Conservation (phyloP, 2,797 vertebrate species). For the Lacerta agilis region DNA sequence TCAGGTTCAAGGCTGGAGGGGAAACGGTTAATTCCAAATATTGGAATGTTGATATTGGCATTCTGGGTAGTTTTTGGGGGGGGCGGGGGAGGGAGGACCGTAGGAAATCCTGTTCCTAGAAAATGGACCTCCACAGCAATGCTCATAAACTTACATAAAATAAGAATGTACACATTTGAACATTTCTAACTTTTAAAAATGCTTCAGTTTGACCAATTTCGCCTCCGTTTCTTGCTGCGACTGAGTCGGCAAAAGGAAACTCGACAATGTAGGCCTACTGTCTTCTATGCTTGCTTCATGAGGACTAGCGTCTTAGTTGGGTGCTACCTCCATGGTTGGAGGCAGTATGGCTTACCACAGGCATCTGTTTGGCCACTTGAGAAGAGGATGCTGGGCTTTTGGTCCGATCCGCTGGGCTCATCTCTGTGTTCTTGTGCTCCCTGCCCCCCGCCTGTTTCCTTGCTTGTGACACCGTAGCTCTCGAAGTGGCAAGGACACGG, state of each 20-base stretch:
- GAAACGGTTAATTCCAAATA: background rate
- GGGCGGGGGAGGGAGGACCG: no score
- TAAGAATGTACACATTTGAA: background rate
- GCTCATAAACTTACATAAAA: background rate
- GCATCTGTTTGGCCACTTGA: no score
- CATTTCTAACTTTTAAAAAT: background rate
- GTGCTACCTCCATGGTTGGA: no score
- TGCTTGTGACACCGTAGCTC: background rate
- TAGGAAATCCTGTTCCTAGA: background rate
- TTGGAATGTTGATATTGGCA: background rate
- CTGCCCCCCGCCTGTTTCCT: background rate
- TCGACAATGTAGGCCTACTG: background rate
- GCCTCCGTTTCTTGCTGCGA: background rate
- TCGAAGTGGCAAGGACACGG: background rate
- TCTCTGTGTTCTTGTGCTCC: no score
- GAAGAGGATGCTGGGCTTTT: no score
- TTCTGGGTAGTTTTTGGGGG: background rate
- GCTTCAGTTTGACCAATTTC: background rate
- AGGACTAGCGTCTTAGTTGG: background rate
- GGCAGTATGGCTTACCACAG: no score
- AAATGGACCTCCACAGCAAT: background rate
- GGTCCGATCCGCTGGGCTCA: no score
- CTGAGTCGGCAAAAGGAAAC: background rate
- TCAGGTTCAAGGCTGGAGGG: background rate
- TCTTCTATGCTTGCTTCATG: background rate